phyloP scores from a whole-genome alignment of 2,888 invertebrate genomes.

The Harpalus rufipes region DNA sequence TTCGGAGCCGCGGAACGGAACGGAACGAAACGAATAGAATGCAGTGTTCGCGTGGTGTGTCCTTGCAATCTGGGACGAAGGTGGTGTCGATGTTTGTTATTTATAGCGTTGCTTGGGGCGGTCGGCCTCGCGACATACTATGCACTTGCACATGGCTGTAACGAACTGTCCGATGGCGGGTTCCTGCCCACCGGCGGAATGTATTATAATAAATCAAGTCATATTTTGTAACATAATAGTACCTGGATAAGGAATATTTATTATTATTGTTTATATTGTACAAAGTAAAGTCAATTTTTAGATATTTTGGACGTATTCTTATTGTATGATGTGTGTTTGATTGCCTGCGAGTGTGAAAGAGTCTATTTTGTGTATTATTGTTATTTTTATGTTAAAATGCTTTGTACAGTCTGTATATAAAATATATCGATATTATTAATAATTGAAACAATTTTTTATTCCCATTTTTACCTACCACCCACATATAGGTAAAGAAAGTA shows the following conservation, averaged over 20 bases:
- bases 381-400: constrained; percentile 71
- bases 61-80: constrained; percentile 62
- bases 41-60: constrained; percentile 41
- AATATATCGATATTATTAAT: constrained; percentile 67
- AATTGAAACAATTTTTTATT: constrained; percentile 52
- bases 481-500: no score
- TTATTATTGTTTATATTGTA: constrained; percentile 72
- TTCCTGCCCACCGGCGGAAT: constrained; percentile 19
- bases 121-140: constrained; percentile 38
- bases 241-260: constrained; percentile 77
- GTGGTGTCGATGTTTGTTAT: constrained; percentile 63
- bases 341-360: constrained; percentile 33
- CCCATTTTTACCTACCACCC: no score
- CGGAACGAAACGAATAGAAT: constrained; percentile 27
- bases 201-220: constrained; percentile 70
- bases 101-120: constrained; percentile 62
- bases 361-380: constrained; percentile 55
- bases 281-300: constrained; percentile 69
- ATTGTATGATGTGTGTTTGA: constrained; percentile 47
- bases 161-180: constrained; percentile 41
- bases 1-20: constrained; percentile 14
- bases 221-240: constrained; percentile 76
- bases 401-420: constrained; percentile 76
- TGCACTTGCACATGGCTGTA: constrained; percentile 62
- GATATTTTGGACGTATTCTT: constrained; percentile 55